These are phyloP conservation scores for Brachionus paranguensis DNA, from an alignment of 1,140 invertebrate genomes.

Conservation along the genomic window DNA sequence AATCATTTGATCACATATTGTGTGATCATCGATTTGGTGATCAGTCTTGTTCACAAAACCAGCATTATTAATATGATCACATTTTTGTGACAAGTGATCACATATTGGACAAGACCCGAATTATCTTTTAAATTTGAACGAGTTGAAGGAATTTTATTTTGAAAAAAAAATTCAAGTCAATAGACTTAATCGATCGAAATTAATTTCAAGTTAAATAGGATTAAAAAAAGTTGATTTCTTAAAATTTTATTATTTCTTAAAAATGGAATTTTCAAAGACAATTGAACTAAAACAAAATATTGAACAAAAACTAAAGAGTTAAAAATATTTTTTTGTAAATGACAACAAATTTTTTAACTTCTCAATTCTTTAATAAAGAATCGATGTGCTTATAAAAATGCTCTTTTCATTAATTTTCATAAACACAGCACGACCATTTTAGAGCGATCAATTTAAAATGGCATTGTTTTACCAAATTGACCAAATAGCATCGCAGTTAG, in stretches of 20 bases:
- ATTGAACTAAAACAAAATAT: conserved; percentile 26
- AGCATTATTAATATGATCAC: too few species aligned
- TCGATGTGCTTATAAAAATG: conserved; percentile 40
- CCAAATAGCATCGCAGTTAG: conserved; percentile 1
- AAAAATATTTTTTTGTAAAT: background rate
- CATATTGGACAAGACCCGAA: too few species aligned
- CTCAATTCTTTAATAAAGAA: conserved; percentile 33
- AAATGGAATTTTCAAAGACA: conserved; percentile 12
- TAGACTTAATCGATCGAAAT: too few species aligned
- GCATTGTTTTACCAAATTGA: background rate
- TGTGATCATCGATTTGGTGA: too few species aligned
- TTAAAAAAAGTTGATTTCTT: background rate
- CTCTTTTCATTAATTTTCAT: conserved; percentile 40
- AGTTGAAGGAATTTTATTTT: too few species aligned
- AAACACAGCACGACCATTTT: conserved; percentile 40
- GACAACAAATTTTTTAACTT: background rate
- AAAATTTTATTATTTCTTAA: background rate
- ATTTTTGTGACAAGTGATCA: too few species aligned
- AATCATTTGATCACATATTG: too few species aligned
- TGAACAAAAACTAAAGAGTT: background rate
- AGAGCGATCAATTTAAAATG: background rate
- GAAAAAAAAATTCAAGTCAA: too few species aligned
- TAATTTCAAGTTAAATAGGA: too few species aligned
- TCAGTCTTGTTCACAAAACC: too few species aligned
- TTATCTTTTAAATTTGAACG: too few species aligned